Evolutionary conservation across 2,888 invertebrate species (phyloP).

Genomic region (Papilio gigon): DNA sequence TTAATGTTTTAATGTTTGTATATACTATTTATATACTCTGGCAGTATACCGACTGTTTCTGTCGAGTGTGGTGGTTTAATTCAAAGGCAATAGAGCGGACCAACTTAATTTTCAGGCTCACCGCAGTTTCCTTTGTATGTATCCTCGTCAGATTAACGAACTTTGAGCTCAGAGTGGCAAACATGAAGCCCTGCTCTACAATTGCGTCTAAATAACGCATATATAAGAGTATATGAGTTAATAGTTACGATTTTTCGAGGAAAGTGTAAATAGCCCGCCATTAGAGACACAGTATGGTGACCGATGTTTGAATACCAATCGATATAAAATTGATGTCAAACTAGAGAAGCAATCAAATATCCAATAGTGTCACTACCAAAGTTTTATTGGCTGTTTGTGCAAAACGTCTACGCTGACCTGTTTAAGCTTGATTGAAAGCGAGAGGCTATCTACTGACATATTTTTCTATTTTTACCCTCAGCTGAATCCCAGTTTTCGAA

Average conservation of each 20-base stretch:
- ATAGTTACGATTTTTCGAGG: background rate
- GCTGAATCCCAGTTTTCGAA: constrained; percentile 67
- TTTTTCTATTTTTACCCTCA: constrained; percentile 62
- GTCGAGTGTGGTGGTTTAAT: constrained; percentile 64
- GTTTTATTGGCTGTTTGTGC: constrained; percentile 4
- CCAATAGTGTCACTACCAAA: background rate
- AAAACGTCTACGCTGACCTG: constrained; percentile 57
- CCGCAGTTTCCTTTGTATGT: constrained; percentile 78
- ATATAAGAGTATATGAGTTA: background rate
- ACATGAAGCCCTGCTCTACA: constrained; percentile 34
- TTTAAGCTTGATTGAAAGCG: constrained; percentile 73
- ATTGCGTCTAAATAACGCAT: constrained; percentile 25
- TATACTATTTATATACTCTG: background rate
- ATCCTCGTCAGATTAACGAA: constrained; percentile 72
- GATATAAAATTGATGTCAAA: background rate
- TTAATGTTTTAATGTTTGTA: too few species aligned
- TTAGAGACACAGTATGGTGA: too few species aligned
- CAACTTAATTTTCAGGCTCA: constrained; percentile 80
- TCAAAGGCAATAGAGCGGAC: constrained; percentile 77
- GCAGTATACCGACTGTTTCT: constrained; percentile 38
- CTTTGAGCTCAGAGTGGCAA: constrained; percentile 60
- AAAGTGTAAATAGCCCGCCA: background rate
- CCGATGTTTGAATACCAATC: background rate
- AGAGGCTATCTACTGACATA: constrained; percentile 53
- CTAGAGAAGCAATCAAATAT: background rate